phyloP scores from a whole-genome alignment of 2,888 invertebrate genomes.

The Caenorhabditis drosophilae region DNA sequence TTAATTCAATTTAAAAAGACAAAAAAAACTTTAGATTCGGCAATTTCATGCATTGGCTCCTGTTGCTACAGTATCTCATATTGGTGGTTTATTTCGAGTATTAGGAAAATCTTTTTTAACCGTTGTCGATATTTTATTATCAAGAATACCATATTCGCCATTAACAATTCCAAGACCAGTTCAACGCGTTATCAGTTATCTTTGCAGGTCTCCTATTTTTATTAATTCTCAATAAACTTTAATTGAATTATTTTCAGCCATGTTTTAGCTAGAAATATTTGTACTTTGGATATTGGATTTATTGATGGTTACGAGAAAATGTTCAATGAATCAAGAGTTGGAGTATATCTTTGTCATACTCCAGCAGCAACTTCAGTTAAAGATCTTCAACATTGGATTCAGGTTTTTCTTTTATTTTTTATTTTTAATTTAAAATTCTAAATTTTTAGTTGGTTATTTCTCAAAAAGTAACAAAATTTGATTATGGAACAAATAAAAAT shows the following conservation, averaged over 20 bases:
- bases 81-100: conserved; percentile 57
- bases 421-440: background rate
- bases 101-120: conserved; percentile 36
- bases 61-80: conserved; percentile 66
- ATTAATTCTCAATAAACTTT: background rate
- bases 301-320: conserved; percentile 45
- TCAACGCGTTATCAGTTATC: conserved; percentile 34
- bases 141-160: conserved; percentile 42
- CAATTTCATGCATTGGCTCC: conserved; percentile 67
- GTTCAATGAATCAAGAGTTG: conserved; percentile 47
- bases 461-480: conserved; percentile 43
- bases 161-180: conserved; percentile 35
- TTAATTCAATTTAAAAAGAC: background rate
- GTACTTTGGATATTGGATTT: conserved; percentile 49
- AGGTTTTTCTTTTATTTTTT: conserved; percentile 6
- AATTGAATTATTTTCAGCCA: conserved; percentile 15
- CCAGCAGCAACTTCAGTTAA: conserved; percentile 53
- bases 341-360: conserved; percentile 48
- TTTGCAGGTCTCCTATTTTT: conserved; percentile 27
- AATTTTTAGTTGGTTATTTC: conserved; percentile 29
- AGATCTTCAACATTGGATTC: conserved; percentile 48
- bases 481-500: conserved; percentile 42
- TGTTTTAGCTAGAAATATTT: conserved; percentile 34
- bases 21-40: conserved; percentile 47
- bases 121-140: conserved; percentile 27